Percentiles rank a stretch among this genome's conserved stretches.
Conservation (phyloP, 2,888 invertebrate species). For the Tethea ocularis region DNA sequence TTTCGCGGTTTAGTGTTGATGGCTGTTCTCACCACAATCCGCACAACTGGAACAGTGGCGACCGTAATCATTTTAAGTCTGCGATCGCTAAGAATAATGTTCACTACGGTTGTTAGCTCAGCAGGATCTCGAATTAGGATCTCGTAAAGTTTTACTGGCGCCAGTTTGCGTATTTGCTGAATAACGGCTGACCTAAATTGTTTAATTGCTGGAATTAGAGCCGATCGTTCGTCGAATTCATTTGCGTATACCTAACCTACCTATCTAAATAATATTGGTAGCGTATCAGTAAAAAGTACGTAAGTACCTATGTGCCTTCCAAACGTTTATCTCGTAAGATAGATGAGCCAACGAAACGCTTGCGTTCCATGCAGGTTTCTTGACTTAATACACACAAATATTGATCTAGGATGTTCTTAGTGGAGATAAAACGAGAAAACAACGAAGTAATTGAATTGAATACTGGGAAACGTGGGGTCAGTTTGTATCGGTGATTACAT, state of each 20-base stretch:
- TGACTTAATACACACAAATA: constrained; percentile 63
- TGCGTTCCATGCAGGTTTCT: constrained; percentile 46
- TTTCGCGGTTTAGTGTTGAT: constrained; percentile 25
- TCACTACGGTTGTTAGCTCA: constrained; percentile 28
- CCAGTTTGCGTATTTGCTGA: constrained; percentile 47
- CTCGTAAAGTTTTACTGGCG: constrained; percentile 46
- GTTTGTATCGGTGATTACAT: constrained; percentile 70
- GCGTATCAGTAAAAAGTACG: constrained; percentile 29
- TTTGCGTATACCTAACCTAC: constrained; percentile 25
- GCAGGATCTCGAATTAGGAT: constrained; percentile 35
- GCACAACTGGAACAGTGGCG: neutral
- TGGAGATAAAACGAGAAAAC: constrained; percentile 64
- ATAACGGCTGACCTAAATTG: constrained; percentile 54
- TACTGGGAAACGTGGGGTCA: constrained; percentile 53
- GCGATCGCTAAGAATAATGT: constrained; percentile 28
- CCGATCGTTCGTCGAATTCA: constrained; percentile 34
- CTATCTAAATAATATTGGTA: constrained; percentile 28
- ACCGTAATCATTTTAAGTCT: constrained; percentile 7
- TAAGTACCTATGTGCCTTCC: too few species aligned
- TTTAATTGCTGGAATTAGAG: constrained; percentile 48
- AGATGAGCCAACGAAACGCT: constrained; percentile 41
- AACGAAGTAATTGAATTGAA: constrained; percentile 63
- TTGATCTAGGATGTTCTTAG: constrained; percentile 69
- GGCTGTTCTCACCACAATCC: constrained; percentile 19
- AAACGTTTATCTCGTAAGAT: constrained; percentile 39